phyloP scores from a whole-genome alignment of 1,140 invertebrate species.

The Hetaerina americana region DNA sequence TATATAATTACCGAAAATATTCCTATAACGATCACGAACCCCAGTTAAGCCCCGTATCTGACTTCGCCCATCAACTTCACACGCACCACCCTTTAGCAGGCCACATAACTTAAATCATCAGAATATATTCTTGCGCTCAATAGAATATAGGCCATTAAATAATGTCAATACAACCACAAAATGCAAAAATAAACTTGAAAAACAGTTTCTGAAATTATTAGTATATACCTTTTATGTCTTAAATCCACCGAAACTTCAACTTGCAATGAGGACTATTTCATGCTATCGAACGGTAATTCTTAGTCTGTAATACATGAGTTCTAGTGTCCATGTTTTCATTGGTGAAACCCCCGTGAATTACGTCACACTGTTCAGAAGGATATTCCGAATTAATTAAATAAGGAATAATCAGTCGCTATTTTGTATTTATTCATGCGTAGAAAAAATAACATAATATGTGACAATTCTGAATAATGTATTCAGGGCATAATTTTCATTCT shows the following conservation, averaged over 20 bases:
- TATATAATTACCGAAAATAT: neutral
- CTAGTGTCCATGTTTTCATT: neutral
- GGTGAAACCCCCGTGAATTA: neutral
- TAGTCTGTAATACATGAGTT: neutral
- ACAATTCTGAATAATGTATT: too few relatives aligned
- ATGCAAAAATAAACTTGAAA: neutral
- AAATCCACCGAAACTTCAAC: too few relatives aligned
- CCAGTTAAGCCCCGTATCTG: neutral
- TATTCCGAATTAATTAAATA: neutral
- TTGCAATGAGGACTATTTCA: neutral
- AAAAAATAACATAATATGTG: too few relatives aligned
- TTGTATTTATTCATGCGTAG: too few relatives aligned
- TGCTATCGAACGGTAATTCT: neutral
- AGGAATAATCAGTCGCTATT: too few relatives aligned
- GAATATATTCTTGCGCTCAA: neutral
- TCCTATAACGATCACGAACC: neutral
- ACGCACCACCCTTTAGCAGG: neutral
- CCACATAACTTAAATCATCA: neutral
- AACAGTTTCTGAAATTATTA: too few relatives aligned
- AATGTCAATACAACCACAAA: neutral
- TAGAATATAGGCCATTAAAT: neutral
- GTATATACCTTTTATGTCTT: too few relatives aligned
- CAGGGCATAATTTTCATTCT: too few relatives aligned
- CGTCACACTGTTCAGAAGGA: neutral
- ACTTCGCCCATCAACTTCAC: neutral